These are phyloP conservation scores for Drosophila kanekoi DNA, from an alignment of 2,888 invertebrate species.

Conservation along the genomic window DNA sequence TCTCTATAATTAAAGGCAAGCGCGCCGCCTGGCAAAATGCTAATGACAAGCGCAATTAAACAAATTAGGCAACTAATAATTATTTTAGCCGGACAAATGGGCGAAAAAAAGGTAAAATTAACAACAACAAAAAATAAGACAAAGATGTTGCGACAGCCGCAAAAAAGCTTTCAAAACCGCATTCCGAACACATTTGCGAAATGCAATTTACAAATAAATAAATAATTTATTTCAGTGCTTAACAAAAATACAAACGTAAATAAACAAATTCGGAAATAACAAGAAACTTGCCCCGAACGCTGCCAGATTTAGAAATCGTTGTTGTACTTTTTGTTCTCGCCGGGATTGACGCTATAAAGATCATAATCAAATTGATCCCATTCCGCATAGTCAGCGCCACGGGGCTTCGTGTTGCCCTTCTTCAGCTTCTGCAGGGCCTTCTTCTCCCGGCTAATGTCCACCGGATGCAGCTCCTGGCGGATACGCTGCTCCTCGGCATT, in stretches of 20 bases:
- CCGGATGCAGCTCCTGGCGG: constrained; percentile 64
- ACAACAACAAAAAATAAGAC: background rate
- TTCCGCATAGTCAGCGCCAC: constrained; percentile 64
- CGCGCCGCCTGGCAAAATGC: constrained; percentile 40
- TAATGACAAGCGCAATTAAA: constrained; percentile 61
- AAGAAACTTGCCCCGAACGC: constrained; percentile 14
- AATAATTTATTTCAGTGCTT: constrained; percentile 75
- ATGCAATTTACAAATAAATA: constrained; percentile 71
- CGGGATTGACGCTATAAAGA: constrained; percentile 76
- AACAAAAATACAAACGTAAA: constrained; percentile 52
- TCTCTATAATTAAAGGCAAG: constrained; percentile 26
- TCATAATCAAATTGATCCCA: constrained; percentile 84
- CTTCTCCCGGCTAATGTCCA: constrained; percentile 70
- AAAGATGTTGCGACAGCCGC: constrained; percentile 5
- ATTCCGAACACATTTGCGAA: constrained; percentile 42
- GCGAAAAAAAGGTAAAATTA: background rate
- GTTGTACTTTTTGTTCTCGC: constrained; percentile 64
- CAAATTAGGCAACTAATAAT: constrained; percentile 48
- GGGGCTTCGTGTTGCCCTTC: constrained; percentile 72
- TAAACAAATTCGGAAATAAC: constrained; percentile 34
- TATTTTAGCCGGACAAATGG: constrained; percentile 17
- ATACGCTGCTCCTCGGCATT: constrained; percentile 67
- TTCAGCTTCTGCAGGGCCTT: constrained; percentile 65
- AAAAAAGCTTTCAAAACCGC: constrained; percentile 37
- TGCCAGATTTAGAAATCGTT: constrained; percentile 48